Conservation (phyloP, 2,113 vertebrate genomes). For the Pygoscelis antarcticus region DNA sequence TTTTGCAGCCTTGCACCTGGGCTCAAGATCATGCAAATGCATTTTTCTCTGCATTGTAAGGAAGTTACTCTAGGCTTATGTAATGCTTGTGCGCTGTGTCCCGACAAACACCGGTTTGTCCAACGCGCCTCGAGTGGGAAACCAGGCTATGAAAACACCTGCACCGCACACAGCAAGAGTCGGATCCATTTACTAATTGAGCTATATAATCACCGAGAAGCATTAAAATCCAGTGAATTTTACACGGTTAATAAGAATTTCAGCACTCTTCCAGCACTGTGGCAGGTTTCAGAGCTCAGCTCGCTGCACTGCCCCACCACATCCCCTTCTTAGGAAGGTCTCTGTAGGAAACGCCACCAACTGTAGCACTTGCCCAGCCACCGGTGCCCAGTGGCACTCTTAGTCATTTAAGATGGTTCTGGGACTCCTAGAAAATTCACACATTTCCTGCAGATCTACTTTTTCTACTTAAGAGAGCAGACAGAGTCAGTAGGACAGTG, state of each 20-base stretch:
- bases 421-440: background rate
- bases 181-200: fast-evolving
- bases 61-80: constrained; percentile 1
- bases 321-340: background rate
- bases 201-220: background rate
- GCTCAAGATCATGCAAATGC: background rate
- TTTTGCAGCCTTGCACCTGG: background rate
- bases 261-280: background rate
- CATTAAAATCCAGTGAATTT: background rate
- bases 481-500: background rate
- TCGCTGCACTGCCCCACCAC: background rate
- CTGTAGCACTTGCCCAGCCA: background rate
- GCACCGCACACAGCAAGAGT: fast-evolving
- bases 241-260: background rate
- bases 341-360: background rate
- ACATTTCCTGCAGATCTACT: background rate
- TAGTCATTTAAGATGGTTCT: background rate
- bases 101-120: background rate
- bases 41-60: background rate
- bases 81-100: fast-evolving
- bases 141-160: background rate
- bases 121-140: background rate
- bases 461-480: background rate
- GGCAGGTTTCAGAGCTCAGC: background rate
- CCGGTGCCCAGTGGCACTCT: background rate